Evolutionary conservation across 2,797 vertebrate genomes (phyloP), one percentile per base, ranked within the genome.

Genomic region (Holocentrus rufus): DNA sequence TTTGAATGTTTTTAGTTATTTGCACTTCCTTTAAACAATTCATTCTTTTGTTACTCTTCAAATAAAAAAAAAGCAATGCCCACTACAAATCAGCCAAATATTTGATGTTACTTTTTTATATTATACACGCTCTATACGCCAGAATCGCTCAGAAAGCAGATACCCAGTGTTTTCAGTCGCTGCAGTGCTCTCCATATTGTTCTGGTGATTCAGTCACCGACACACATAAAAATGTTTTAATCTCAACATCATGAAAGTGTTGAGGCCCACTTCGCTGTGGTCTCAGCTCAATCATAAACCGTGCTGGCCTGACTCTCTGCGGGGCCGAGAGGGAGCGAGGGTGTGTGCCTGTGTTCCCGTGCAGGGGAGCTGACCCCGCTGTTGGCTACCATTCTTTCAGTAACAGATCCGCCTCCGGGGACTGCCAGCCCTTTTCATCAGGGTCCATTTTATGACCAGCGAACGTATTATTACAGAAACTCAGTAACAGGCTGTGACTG

Each of bases 391-490:
- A 70, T 80, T 86, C 76, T 82, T 81, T 52, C 59, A 80, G 86
- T 85, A 89, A 88, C 82, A 71, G 68, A 87, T 78, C 72, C 36
- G 47, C 82, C 66, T 49, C 1, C 49, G 0, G 80, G 69, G 83
- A 72, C 81, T 80, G 81, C 85, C 89, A 90, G 85, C 82, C 87
- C 84, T 89, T 90, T 92, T 92, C 90, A 92, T 87, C 85, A 72
- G 77, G 68, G 79, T 67, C 89, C 81, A 39, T 74, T 92, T 93
- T 92, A 92, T 83, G 74, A 88, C 77, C 86, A 83, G 78, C 22
- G 53, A 88, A 88, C 53, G 57, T 92, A 81, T 91, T 91, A 92
- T 91, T 90, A 86, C 78, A 88, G 89, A 90, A 90, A 91, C 83
- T 84, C 84, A 90, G 81, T 85, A 85, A 90, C 79, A 61, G 91